Conservation (phyloP, 30 jellyfish, hydroid and myxozoan species). For the Turritopsis dohrnii region DNA sequence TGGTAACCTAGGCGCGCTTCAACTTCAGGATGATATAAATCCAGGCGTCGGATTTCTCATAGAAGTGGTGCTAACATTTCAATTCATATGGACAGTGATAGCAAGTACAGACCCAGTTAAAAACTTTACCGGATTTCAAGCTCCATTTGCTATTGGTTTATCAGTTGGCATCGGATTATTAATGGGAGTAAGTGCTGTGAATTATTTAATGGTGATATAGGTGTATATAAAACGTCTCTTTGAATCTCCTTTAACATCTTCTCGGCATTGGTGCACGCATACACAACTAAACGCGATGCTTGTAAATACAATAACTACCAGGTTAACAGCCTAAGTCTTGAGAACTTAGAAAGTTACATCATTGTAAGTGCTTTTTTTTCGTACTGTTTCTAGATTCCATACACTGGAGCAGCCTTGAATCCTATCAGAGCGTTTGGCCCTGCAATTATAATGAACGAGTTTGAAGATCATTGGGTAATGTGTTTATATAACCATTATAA, state of each 20-base stretch:
- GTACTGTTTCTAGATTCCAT: background rate
- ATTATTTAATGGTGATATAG: too few species aligned
- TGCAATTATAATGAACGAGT: constrained; percentile 12
- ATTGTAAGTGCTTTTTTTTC: background rate
- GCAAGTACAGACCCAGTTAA: constrained; percentile 21
- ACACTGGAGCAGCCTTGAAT: constrained; percentile 24
- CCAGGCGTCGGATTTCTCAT: background rate
- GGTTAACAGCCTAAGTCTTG: too few species aligned
- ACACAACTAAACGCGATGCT: too few species aligned
- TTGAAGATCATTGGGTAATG: constrained; percentile 40
- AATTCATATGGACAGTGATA: constrained; percentile 23
- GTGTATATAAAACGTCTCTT: too few species aligned
- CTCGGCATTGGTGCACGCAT: too few species aligned
- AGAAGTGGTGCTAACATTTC: constrained; percentile 23
- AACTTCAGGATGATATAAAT: background rate
- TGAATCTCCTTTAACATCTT: too few species aligned
- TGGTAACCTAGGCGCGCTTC: constrained; percentile 20
- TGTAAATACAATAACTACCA: too few species aligned
- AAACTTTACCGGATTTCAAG: constrained; percentile 25
- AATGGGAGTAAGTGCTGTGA: constrained; percentile 28
- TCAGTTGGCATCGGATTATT: constrained; percentile 26
- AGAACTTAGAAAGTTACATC: too few species aligned
- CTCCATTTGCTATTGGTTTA: constrained; percentile 41
- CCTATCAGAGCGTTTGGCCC: constrained; percentile 38
- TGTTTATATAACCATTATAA: too few species aligned